Percentiles rank a stretch among this genome's conserved stretches.
Conservation (phyloP, 2,888 invertebrate species). For the Agrochola lychnidis region DNA sequence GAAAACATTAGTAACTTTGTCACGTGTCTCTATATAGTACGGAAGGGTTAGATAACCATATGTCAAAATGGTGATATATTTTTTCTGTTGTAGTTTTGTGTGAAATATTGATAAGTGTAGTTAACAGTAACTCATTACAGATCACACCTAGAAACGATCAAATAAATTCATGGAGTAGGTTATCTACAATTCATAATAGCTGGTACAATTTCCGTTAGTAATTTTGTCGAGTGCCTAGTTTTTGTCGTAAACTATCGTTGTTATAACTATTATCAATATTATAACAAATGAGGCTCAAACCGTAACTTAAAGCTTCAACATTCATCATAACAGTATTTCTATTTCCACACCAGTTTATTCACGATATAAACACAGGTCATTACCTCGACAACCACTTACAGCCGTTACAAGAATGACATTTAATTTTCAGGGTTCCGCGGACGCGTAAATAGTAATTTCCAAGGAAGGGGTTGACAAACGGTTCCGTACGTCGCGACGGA, state of each 20-base stretch:
- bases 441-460: constrained; percentile 73
- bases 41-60: too few relatives aligned
- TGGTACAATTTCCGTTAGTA: too few relatives aligned
- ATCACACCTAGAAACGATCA: too few relatives aligned
- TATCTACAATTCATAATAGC: too few relatives aligned
- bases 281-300: constrained; percentile 1
- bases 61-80: too few relatives aligned
- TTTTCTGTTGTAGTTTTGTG: too few relatives aligned
- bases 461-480: constrained; percentile 77
- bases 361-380: constrained; percentile 65
- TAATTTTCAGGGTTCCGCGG: constrained; percentile 74
- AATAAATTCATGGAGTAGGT: too few relatives aligned
- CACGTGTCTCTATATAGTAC: too few relatives aligned
- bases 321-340: constrained; percentile 19
- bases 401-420: constrained; percentile 68
- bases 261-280: neutral
- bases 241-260: neutral
- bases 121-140: too few relatives aligned
- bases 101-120: too few relatives aligned
- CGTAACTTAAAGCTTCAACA: constrained; percentile 10
- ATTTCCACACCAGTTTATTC: constrained; percentile 56
- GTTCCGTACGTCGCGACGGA: constrained; percentile 66
- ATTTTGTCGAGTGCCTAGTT: too few relatives aligned
- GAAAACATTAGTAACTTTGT: too few relatives aligned
- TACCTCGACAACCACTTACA: constrained; percentile 59